Conservation (phyloP, 2,888 invertebrate genomes). For the Ellobium chinense region DNA sequence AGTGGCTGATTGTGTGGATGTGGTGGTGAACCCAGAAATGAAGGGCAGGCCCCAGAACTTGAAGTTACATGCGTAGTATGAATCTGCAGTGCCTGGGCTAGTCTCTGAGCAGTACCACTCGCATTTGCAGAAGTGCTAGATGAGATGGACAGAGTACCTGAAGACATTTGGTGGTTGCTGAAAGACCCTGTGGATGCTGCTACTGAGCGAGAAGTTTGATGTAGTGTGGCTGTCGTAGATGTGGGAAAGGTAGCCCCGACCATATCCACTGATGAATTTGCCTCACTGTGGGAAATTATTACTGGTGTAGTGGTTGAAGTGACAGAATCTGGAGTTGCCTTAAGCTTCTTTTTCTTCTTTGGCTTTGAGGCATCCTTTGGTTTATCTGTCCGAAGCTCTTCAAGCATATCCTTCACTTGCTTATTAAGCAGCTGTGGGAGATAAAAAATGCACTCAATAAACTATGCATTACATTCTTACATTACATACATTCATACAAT, state of each 20-base stretch:
- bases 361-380: slow-evolving; percentile 2
- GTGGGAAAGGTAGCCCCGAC: neutral
- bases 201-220: too few species aligned
- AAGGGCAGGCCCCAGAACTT: too few species aligned
- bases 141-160: neutral
- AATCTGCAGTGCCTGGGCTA: too few species aligned
- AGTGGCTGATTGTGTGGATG: too few species aligned
- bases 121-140: neutral
- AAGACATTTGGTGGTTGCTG: neutral
- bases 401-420: neutral
- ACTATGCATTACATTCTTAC: too few species aligned
- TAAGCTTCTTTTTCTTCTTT: neutral
- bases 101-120: too few species aligned
- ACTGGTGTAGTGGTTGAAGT: neutral
- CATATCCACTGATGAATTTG: neutral
- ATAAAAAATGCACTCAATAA: neutral
- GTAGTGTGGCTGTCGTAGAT: neutral
- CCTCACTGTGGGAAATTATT: neutral
- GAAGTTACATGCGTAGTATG: too few species aligned
- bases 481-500: too few species aligned
- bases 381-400: neutral
- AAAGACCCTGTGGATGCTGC: neutral
- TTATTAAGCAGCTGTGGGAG: slow-evolving; percentile 6
- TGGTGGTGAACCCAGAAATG: too few species aligned
- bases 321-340: neutral